Base-by-base conservation (phyloP, 2,113 vertebrate species). In the Seriola quinqueradiata region DNA sequence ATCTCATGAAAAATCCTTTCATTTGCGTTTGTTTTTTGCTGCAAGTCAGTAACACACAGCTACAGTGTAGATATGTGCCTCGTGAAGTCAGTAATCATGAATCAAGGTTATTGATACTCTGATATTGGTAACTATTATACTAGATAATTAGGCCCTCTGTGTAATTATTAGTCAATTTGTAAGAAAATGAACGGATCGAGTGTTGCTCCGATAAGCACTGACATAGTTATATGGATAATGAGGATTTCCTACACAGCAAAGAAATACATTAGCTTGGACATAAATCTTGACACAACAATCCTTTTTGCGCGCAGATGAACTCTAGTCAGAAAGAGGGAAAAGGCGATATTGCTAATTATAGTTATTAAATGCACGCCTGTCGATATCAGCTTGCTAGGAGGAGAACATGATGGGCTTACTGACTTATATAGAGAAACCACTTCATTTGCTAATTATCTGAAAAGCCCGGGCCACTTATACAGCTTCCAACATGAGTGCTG, bases 391-490 rank as follows among this genome's bases (percentile, higher is more conserved):
- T 52, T 76, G 77, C 70, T 71, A 76, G 54, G 75, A 89, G 81
- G 75, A 32, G 0, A 85, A 81, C 64, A 73, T 77, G 83, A 83
- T 78, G 75, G 75, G 83, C 70, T 87, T 84, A 90, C 77, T 76
- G 85, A 87, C 88, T 88, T 90, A 71, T 74, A 86, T 54, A 46
- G 63, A 60, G 84, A 77, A 92, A 89, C 66, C 90, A 88, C 86
- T 94, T 89, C 79, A 92, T 91, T 92, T 84, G 86, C 86, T 92
- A 90, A 93, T 94, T 90, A 93, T 87, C 83, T 42, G 55, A 87
- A 85, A 70, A 81, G 81, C 60, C 79, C 34, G 16, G 44, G 67
- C 79, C 81, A 88, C 88, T 89, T 11, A 74, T 38, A 71, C 65
- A 17, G 81, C 67, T 75, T 76, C 81, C 52, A 90, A 78, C 75